A percentile compares a stretch with the other conserved stretches of the same genome.
phyloP scores from a whole-genome alignment of 2,113 vertebrate species.

The Asarcornis scutulata region DNA sequence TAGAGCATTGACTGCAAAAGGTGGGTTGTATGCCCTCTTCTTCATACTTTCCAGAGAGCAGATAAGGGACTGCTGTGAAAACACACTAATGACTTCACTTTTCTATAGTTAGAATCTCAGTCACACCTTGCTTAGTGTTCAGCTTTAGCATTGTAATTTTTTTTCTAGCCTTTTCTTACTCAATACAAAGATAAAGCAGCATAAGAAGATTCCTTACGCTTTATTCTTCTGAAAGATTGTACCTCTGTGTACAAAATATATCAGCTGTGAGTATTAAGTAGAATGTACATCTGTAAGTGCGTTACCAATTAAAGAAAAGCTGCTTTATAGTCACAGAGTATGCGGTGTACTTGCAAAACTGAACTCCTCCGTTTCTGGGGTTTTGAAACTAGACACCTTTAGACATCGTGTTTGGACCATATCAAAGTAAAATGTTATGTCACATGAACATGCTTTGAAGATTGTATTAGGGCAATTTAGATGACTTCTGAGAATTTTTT shows the following conservation, averaged over 20 bases:
- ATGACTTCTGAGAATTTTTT: neutral
- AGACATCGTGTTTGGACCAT: fast-evolving
- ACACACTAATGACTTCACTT: neutral
- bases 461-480: neutral
- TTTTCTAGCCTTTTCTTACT: neutral
- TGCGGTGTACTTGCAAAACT: neutral
- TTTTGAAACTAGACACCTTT: neutral
- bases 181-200: neutral
- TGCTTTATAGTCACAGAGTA: neutral
- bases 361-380: neutral
- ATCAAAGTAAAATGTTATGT: neutral
- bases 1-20: neutral
- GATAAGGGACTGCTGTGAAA: neutral
- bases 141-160: neutral
- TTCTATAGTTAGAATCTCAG: neutral
- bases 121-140: neutral
- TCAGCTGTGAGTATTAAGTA: neutral
- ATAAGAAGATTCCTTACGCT: neutral
- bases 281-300: neutral
- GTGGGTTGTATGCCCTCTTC: neutral
- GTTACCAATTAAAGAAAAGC: neutral
- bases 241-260: neutral
- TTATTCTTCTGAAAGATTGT: neutral
- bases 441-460: neutral
- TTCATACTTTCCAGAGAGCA: neutral